phyloP scores from a whole-genome alignment of 2,797 vertebrate species.

The Ibycter americanus region DNA sequence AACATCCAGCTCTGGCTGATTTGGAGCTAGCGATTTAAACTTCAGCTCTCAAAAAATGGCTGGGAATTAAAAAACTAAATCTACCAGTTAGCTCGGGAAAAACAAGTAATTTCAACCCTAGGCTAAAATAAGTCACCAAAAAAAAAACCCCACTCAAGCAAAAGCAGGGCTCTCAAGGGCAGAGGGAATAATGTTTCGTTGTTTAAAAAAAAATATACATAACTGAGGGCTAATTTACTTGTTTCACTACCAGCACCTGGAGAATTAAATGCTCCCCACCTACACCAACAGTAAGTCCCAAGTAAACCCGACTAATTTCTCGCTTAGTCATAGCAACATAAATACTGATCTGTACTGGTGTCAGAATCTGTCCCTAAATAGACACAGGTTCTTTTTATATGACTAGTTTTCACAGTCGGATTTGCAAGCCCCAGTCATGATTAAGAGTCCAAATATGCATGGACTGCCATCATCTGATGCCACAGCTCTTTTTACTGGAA shows the following conservation, averaged over 20 bases:
- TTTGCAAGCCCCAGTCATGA: neutral
- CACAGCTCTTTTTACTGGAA: neutral
- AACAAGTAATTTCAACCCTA: neutral
- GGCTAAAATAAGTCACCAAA: neutral
- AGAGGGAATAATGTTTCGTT: neutral
- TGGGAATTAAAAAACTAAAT: neutral
- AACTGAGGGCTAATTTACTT: neutral
- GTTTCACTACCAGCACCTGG: neutral
- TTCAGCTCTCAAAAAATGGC: neutral
- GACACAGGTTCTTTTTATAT: neutral
- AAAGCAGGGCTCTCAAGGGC: neutral
- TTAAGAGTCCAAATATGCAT: neutral
- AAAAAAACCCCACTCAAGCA: neutral
- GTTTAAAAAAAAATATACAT: neutral
- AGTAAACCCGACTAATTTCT: neutral
- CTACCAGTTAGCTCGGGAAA: neutral
- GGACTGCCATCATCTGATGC: neutral
- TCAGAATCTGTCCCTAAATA: neutral
- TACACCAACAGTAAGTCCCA: neutral
- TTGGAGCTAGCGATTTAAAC: neutral
- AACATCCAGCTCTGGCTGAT: neutral
- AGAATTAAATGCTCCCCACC: neutral
- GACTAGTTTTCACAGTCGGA: neutral
- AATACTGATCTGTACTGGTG: neutral
- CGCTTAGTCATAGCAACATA: neutral